Percentiles rank a stretch among this genome's conserved stretches.
These are phyloP conservation scores for Tinamus guttatus DNA, from an alignment of 2,113 vertebrate genomes.

Conservation along the genomic window DNA sequence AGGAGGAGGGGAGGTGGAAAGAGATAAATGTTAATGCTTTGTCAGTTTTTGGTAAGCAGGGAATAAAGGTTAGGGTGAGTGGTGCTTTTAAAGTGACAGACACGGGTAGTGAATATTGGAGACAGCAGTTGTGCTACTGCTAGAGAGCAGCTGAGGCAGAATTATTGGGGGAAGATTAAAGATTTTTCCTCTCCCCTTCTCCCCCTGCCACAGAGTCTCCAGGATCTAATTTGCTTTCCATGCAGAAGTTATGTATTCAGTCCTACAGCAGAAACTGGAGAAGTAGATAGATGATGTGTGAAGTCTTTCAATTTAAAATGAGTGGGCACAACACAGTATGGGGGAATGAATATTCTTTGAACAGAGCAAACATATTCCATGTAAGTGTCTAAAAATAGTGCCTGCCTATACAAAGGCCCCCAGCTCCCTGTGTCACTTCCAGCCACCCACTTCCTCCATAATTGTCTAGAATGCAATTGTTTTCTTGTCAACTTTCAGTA, in stretches of 20 bases:
- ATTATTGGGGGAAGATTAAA: background rate
- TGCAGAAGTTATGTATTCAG: background rate
- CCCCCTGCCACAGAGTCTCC: background rate
- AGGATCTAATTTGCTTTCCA: background rate
- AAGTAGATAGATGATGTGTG: background rate
- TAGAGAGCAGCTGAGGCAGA: background rate
- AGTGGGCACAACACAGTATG: background rate
- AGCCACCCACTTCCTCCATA: background rate
- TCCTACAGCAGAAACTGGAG: background rate
- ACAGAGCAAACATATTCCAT: background rate
- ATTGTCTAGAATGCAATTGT: background rate
- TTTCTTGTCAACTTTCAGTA: slow-evolving; percentile 19
- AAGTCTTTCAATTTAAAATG: slow-evolving; percentile 1
- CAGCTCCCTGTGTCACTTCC: slow-evolving; percentile 22
- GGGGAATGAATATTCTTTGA: slow-evolving; percentile 37
- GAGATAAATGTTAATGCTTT: background rate
- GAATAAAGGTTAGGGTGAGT: background rate
- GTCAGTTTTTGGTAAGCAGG: background rate
- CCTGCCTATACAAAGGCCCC: background rate
- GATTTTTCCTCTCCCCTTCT: background rate
- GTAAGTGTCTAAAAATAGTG: slow-evolving; percentile 40
- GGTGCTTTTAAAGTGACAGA: background rate
- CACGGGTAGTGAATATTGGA: background rate
- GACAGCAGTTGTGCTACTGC: background rate
- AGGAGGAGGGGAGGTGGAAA: too few species aligned